phyloP scores from a whole-genome alignment of 2,113 vertebrate species.

The Syngnathoides biaculeatus region DNA sequence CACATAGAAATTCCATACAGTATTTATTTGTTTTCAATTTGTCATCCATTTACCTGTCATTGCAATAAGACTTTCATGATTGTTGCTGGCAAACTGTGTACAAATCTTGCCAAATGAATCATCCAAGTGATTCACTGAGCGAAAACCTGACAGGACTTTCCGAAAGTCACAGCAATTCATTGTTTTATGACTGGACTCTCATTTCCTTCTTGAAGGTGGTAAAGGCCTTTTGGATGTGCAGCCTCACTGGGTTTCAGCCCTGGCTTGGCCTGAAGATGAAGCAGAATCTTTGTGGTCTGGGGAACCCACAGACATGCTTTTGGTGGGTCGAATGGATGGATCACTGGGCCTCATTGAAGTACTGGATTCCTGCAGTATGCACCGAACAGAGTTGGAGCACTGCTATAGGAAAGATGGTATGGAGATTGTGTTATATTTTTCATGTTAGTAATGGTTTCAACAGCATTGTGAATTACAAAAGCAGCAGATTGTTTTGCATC shows the following conservation, averaged over 20 bases:
- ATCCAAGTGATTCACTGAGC: not conserved
- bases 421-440: conserved; percentile 6
- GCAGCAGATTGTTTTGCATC: not conserved
- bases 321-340: conserved; percentile 94
- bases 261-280: conserved; percentile 87
- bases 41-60: not conserved
- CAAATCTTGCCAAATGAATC: not conserved
- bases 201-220: conserved; percentile 73
- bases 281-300: conserved; percentile 79
- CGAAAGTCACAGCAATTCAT: not conserved
- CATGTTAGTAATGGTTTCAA: not conserved
- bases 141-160: not conserved
- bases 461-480: not conserved
- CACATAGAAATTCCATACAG: not conserved
- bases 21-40: not conserved
- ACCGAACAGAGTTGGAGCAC: conserved; percentile 85
- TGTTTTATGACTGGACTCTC: not conserved
- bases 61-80: not conserved
- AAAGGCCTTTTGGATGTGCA: conserved; percentile 88
- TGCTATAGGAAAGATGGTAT: conserved; percentile 94
- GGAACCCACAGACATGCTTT: conserved; percentile 83
- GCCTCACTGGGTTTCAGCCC: conserved; percentile 92
- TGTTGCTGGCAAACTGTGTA: not conserved
- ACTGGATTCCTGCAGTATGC: conserved; percentile 82
- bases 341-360: conserved; percentile 91